Base-by-base conservation (phyloP, 2,888 invertebrate species). In the Drosophila infuscata region DNA sequence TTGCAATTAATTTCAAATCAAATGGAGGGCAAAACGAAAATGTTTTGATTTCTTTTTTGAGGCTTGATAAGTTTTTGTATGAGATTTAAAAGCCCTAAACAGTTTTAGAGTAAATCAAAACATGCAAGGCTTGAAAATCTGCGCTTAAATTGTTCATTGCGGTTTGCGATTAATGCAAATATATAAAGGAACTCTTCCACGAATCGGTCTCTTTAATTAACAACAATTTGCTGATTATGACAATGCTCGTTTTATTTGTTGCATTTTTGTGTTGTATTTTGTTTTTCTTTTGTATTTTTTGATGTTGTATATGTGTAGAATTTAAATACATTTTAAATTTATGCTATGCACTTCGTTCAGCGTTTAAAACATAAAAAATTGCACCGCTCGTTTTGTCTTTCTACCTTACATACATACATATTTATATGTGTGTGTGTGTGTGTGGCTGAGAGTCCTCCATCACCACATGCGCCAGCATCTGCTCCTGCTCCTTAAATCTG, bases 331-430 rank as follows among this genome's bases (percentile, higher is more conserved):
- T 83, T 46, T 82, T 82, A 74, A 82, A 86, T 86, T 86, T 86
- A 86, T 86, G 89, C 85, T 86, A 86, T 86, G 90, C 85, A 86
- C 85, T 86, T 90, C 87, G 79, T 76, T 86, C 71, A 82, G 89
- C 89, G 74, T 81, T 88, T 89, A 86, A 89, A 86, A 86, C 76
- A 82, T 83, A 89, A 81, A 81, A 88, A 91, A 91, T 91, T 91
- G 91, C 92, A 91, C 89, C 85, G 88, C 89, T 92, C 91, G 91
- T 91, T 91, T 90, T 91, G 90, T 91, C 90, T 91, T 91, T 81
- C 69, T 72, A 59, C 74, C 48, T 57, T 62, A 46, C 33, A 17
- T 25, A 46, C 20, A 25, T 25, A 25, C 3, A 58, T 53, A 38
- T 38, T 15, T 20, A 30, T 35, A 15, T 30, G 51, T 30, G 11